These are phyloP conservation scores for Drosophila ustulata DNA, from an alignment of 2,888 invertebrate genomes.

Conservation along the genomic window DNA sequence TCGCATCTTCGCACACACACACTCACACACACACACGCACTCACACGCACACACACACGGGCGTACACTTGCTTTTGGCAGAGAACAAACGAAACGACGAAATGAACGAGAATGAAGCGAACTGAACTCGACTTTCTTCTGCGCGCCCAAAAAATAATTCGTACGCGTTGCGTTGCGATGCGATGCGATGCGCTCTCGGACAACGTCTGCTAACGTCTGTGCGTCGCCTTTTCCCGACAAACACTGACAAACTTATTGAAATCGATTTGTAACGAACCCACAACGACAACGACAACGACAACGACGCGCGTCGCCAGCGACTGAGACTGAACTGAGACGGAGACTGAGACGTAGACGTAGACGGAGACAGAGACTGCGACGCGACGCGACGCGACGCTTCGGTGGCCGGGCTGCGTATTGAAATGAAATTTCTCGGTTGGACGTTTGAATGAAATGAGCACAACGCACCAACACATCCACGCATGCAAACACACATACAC, in stretches of 20 bases:
- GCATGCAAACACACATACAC: slow-evolving; percentile 11
- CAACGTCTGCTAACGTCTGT: slow-evolving; percentile 70
- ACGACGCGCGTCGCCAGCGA: slow-evolving; percentile 25
- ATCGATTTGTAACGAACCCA: slow-evolving; percentile 83
- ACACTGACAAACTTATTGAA: slow-evolving; percentile 84
- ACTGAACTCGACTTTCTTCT: slow-evolving; percentile 54
- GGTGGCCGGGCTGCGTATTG: slow-evolving; percentile 70
- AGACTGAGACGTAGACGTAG: slow-evolving; percentile 47
- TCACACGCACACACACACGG: background rate
- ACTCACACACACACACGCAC: slow-evolving; percentile 17
- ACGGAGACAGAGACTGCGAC: slow-evolving; percentile 46
- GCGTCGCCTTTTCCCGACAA: slow-evolving; percentile 78
- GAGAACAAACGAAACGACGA: slow-evolving; percentile 33
- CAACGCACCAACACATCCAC: slow-evolving; percentile 40
- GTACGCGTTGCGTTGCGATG: slow-evolving; percentile 24
- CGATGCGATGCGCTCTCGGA: slow-evolving; percentile 65
- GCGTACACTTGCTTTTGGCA: slow-evolving; percentile 26
- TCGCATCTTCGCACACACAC: slow-evolving; percentile 33
- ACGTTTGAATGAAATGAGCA: slow-evolving; percentile 71
- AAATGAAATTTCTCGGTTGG: slow-evolving; percentile 82
- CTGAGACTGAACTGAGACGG: slow-evolving; percentile 8
- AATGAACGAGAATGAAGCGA: slow-evolving; percentile 31
- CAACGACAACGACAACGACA: slow-evolving; percentile 29
- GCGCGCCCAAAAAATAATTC: slow-evolving; percentile 49
- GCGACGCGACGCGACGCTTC: slow-evolving; percentile 62